Conservation (phyloP, 1,140 invertebrate species). For the Polyergus mexicanus region DNA sequence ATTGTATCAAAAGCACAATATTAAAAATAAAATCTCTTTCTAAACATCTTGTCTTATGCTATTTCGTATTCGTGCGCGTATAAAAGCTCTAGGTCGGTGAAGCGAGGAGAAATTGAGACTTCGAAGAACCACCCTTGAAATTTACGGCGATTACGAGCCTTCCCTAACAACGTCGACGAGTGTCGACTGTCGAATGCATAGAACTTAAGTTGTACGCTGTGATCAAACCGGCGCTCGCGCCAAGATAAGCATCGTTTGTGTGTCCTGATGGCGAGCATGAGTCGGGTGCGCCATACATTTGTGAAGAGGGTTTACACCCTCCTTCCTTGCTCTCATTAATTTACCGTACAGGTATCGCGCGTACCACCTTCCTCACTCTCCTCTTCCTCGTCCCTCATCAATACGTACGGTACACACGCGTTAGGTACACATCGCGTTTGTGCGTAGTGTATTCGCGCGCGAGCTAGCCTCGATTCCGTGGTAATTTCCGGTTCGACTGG, state of each 20-base stretch:
- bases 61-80: not conserved
- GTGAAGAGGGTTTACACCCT: slow-evolving; percentile 71
- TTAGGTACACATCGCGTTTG: slow-evolving; percentile 49
- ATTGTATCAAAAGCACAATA: not conserved
- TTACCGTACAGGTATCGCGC: slow-evolving; percentile 74
- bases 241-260: slow-evolving; percentile 77
- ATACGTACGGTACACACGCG: slow-evolving; percentile 5
- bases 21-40: not conserved
- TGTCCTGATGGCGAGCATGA: slow-evolving; percentile 74
- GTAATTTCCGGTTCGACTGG: slow-evolving; percentile 76
- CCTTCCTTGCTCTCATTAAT: slow-evolving; percentile 69
- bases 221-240: slow-evolving; percentile 72
- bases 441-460: slow-evolving; percentile 38
- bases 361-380: slow-evolving; percentile 28
- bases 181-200: slow-evolving; percentile 54
- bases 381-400: not conserved
- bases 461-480: slow-evolving; percentile 69
- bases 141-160: slow-evolving; percentile 22
- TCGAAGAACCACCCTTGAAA: slow-evolving; percentile 45
- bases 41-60: slow-evolving; percentile 7
- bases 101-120: slow-evolving; percentile 44
- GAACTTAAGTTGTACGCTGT: slow-evolving; percentile 38
- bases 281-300: slow-evolving; percentile 58
- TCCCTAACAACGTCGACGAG: slow-evolving; percentile 1
- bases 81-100: slow-evolving; percentile 5